Evolutionary conservation across 1,140 invertebrate species (phyloP).

Genomic region (Hycleus phaleratus): DNA sequence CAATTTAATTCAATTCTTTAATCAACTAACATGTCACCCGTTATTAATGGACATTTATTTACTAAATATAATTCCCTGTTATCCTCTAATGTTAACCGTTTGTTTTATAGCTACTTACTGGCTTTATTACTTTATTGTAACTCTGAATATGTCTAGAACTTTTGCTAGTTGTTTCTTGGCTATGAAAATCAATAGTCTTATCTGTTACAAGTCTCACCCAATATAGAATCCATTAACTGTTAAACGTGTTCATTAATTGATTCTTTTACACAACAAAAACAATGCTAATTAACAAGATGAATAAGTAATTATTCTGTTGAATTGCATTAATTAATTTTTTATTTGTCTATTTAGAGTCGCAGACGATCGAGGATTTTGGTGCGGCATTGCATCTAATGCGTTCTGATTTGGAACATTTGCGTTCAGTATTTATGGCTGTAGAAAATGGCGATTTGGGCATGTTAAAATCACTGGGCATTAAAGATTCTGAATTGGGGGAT

Average conservation of each 20-base stretch:
- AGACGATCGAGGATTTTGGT: conserved; percentile 91
- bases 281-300: too few relatives aligned
- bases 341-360: conserved; percentile 64
- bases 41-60: too few relatives aligned
- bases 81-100: too few relatives aligned
- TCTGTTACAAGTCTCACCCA: not conserved
- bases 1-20: not conserved
- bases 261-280: not conserved
- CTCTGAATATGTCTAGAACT: too few relatives aligned
- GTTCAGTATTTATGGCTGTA: conserved; percentile 93
- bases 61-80: too few relatives aligned
- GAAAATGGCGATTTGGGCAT: conserved; percentile 90
- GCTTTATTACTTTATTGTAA: too few relatives aligned
- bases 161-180: too few relatives aligned
- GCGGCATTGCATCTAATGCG: conserved; percentile 78
- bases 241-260: conserved; percentile 11
- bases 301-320: too few relatives aligned
- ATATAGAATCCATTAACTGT: too few relatives aligned
- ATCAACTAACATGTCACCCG: not conserved
- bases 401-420: conserved; percentile 82
- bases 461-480: conserved; percentile 88
- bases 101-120: too few relatives aligned
- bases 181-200: too few relatives aligned
- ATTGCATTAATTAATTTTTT: too few relatives aligned
- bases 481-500: conserved; percentile 92